Evolutionary conservation across 2,113 vertebrate species (phyloP).

Genomic region (Bostrychus sinensis): DNA sequence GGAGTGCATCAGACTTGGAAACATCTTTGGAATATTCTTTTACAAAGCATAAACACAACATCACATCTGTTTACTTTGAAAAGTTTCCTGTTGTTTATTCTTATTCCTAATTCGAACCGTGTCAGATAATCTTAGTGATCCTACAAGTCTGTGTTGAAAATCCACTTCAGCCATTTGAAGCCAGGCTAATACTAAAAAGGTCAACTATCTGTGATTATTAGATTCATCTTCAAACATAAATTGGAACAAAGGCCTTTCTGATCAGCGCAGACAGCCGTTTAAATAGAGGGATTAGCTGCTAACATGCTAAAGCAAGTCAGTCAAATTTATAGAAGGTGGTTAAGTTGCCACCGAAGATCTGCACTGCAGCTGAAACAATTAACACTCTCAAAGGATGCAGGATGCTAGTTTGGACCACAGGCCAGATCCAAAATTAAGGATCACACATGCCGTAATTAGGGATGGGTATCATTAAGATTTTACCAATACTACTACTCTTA

Average conservation of each 20-base stretch:
- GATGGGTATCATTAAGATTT: no score
- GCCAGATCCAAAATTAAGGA: no score
- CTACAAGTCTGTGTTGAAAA: conserved; percentile 41
- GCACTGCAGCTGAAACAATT: conserved; percentile 64
- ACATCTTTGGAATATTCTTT: conserved; percentile 41
- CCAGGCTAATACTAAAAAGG: conserved; percentile 50
- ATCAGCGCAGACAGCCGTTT: conserved; percentile 32
- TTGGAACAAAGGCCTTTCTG: conserved; percentile 35
- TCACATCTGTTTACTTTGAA: conserved; percentile 15
- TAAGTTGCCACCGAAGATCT: conserved; percentile 49
- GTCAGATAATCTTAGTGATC: conserved; percentile 19
- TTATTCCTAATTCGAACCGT: conserved; percentile 11
- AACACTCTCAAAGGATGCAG: conserved; percentile 16
- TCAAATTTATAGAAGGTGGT: conserved; percentile 67
- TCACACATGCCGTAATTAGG: no score
- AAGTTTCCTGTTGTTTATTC: conserved; percentile 9
- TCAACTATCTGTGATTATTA: conserved; percentile 43
- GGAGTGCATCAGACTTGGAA: conserved; percentile 44
- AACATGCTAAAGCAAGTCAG: conserved; percentile 52
- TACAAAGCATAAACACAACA: conserved; percentile 27
- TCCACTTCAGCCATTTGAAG: conserved; percentile 27
- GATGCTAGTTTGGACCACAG: conserved; percentile 22
- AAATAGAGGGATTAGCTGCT: conserved; percentile 42
- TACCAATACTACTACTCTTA: no score
- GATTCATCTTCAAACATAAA: conserved; percentile 54